A percentile compares a stretch with the other conserved stretches of the same genome.
Evolutionary conservation across 2,888 invertebrate genomes (phyloP).

Genomic region (Hypomecis atomaria): DNA sequence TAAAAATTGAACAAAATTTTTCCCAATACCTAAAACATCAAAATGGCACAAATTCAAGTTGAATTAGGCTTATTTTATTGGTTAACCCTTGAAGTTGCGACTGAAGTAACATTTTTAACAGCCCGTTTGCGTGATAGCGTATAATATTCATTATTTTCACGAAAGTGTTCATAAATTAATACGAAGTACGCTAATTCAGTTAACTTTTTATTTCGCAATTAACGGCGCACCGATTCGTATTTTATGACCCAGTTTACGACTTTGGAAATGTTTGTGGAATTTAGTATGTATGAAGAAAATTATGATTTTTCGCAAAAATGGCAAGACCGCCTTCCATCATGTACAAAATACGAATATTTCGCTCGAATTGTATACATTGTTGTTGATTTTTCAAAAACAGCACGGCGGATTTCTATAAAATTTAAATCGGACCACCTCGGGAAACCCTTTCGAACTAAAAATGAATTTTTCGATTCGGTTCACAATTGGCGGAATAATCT

Average conservation of each 20-base stretch:
- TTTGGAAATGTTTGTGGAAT: slow-evolving; percentile 8
- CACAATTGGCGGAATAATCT: too few species aligned
- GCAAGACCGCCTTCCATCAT: too few species aligned
- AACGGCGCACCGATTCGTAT: slow-evolving; percentile 33
- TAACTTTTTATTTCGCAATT: slow-evolving; percentile 29
- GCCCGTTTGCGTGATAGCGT: slow-evolving; percentile 21
- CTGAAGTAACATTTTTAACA: slow-evolving; percentile 14
- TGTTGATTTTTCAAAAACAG: too few species aligned
- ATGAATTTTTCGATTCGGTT: too few species aligned
- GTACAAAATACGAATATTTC: too few species aligned
- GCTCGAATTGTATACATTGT: too few species aligned
- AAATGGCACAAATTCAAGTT: not conserved
- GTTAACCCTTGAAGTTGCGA: slow-evolving; percentile 13
- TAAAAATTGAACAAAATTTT: too few species aligned
- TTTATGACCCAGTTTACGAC: slow-evolving; percentile 36
- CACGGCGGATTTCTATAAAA: too few species aligned
- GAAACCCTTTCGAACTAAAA: too few species aligned
- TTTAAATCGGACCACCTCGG: too few species aligned
- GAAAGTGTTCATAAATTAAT: slow-evolving; percentile 25
- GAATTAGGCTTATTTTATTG: not conserved
- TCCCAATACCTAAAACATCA: not conserved
- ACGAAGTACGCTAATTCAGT: slow-evolving; percentile 18
- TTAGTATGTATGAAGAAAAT: not conserved
- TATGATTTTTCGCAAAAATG: too few species aligned
- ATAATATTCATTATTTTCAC: slow-evolving; percentile 25